These are phyloP conservation scores for Acrocephalus arundinaceus DNA, from an alignment of 2,113 vertebrate genomes.

Conservation along the genomic window DNA sequence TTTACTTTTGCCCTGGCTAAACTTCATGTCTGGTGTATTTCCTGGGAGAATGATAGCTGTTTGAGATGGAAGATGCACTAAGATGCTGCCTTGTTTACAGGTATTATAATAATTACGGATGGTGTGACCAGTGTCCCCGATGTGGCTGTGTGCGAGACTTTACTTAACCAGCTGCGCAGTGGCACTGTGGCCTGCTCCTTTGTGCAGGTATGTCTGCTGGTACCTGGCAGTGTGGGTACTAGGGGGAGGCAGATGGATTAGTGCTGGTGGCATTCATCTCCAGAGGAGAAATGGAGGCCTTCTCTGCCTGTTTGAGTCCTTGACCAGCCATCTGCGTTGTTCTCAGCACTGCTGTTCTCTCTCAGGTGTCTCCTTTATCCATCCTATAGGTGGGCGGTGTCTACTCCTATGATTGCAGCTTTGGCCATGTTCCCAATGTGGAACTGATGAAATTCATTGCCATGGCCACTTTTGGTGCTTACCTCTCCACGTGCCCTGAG, in stretches of 20 bases:
- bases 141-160: slow-evolving; percentile 91
- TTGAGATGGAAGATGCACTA: neutral
- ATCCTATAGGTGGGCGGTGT: slow-evolving; percentile 87
- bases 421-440: slow-evolving; percentile 95
- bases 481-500: slow-evolving; percentile 90
- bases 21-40: neutral
- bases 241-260: neutral
- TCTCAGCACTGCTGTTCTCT: neutral
- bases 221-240: neutral
- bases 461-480: slow-evolving; percentile 95
- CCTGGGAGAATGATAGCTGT: neutral
- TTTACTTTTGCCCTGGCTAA: neutral
- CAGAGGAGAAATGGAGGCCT: neutral
- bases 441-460: slow-evolving; percentile 99
- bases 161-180: slow-evolving; percentile 94
- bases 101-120: slow-evolving; percentile 97
- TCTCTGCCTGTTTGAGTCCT: neutral
- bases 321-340: neutral
- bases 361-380: neutral
- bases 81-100: slow-evolving; percentile 65
- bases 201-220: slow-evolving; percentile 83
- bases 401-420: slow-evolving; percentile 96
- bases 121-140: slow-evolving; percentile 98
- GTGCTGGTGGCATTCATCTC: neutral
- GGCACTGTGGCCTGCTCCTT: slow-evolving; percentile 96